Percentiles rank a stretch among this genome's conserved stretches.
Conservation (phyloP, 1,140 invertebrate genomes). For the Euborellia annulipes region DNA sequence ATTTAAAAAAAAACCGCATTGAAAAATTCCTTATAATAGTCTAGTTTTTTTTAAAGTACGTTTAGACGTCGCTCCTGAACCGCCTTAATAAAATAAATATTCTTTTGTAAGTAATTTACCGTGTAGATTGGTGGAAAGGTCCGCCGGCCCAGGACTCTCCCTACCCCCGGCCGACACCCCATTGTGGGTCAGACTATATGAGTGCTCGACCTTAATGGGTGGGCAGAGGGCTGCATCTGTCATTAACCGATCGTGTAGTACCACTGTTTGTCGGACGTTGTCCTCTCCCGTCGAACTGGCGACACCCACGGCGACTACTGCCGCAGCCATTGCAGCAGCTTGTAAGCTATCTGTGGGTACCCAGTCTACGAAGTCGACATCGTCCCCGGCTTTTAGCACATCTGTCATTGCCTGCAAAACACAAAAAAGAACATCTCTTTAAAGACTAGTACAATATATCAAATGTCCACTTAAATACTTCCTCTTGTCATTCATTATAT, state of each 20-base stretch:
- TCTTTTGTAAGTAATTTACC: too few relatives aligned
- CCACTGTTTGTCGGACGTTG: slow-evolving; percentile 39
- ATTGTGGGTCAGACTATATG: slow-evolving; percentile 56
- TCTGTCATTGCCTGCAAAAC: slow-evolving; percentile 43
- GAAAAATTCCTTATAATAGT: too few relatives aligned
- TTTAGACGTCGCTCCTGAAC: too few relatives aligned
- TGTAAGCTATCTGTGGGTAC: slow-evolving; percentile 10
- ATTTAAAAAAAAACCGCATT: too few relatives aligned
- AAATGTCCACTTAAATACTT: too few relatives aligned
- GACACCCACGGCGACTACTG: slow-evolving; percentile 35
- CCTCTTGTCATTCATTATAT: too few relatives aligned
- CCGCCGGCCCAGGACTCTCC: too few relatives aligned
- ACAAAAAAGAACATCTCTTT: too few relatives aligned
- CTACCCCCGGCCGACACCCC: slow-evolving; percentile 15
- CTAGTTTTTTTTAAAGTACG: too few relatives aligned
- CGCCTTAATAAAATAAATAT: too few relatives aligned
- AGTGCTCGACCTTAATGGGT: slow-evolving; percentile 73
- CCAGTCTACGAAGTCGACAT: slow-evolving; percentile 22
- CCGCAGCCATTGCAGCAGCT: slow-evolving; percentile 16
- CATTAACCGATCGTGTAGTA: slow-evolving; percentile 76
- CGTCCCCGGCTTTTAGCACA: slow-evolving; percentile 23
- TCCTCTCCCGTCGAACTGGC: slow-evolving; percentile 40
- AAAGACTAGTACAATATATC: too few relatives aligned
- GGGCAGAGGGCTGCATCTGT: slow-evolving; percentile 69
- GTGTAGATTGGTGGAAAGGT: too few relatives aligned